phyloP scores from a whole-genome alignment of 2,797 vertebrate species.

The Epinephelus awoara region DNA sequence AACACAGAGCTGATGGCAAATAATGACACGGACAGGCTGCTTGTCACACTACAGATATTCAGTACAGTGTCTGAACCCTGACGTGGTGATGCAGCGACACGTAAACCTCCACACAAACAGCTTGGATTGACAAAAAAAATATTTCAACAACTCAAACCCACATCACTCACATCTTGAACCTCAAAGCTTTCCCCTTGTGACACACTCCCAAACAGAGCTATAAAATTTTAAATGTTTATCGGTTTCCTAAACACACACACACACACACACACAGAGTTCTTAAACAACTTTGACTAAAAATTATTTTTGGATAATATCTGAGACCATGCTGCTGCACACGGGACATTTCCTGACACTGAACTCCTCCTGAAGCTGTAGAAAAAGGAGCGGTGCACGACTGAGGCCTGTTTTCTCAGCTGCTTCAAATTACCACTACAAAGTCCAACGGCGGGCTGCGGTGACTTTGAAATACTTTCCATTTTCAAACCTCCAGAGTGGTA shows the following conservation, averaged over 20 bases:
- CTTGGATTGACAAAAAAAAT: background rate
- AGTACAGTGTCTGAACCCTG: background rate
- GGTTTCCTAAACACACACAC: constrained; percentile 33
- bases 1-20: constrained; percentile 7
- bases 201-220: constrained; percentile 17
- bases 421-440: constrained; percentile 78
- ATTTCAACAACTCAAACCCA: constrained; percentile 35
- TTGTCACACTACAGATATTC: no score
- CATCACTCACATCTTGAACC: constrained; percentile 29
- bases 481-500: constrained; percentile 52
- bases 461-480: constrained; percentile 79
- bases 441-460: constrained; percentile 60
- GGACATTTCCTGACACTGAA: constrained; percentile 47
- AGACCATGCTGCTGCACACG: constrained; percentile 31
- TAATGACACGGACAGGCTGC: background rate
- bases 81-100: background rate
- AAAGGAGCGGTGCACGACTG: constrained; percentile 22
- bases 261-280: background rate
- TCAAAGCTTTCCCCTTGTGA: constrained; percentile 35
- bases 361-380: constrained; percentile 31
- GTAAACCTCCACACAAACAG: background rate
- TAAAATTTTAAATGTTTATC: constrained; percentile 37
- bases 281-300: constrained; percentile 34
- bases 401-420: constrained; percentile 80
- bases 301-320: constrained; percentile 40